Conservation (phyloP, 2,888 invertebrate genomes). For the Tipula confusa region DNA sequence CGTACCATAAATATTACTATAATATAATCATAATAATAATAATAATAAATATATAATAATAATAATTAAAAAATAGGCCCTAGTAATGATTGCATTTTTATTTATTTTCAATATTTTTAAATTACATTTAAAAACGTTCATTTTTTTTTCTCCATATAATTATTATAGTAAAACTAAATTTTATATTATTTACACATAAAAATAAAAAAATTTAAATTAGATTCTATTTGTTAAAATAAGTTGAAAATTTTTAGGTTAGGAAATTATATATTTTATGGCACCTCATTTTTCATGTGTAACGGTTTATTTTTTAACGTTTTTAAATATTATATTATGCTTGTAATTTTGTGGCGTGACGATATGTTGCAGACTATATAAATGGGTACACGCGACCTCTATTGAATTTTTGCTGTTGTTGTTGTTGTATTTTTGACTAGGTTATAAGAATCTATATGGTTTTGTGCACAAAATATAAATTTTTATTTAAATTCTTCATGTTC, state of each 20-base stretch:
- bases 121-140: slow-evolving; percentile 16
- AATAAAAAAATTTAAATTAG: not conserved
- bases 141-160: too few relatives aligned
- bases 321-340: not conserved
- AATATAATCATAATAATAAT: too few relatives aligned
- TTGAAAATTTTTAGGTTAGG: not conserved
- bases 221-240: slow-evolving; percentile 7
- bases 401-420: not conserved
- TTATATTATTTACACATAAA: slow-evolving; percentile 1
- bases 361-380: not conserved
- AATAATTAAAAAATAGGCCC: slow-evolving; percentile 31
- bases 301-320: not conserved
- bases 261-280: slow-evolving; percentile 25
- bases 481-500: too few relatives aligned
- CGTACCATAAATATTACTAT: slow-evolving; percentile 20
- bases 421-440: slow-evolving; percentile 9
- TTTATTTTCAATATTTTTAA: slow-evolving; percentile 21
- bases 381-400: not conserved
- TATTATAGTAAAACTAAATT: not conserved
- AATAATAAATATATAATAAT: slow-evolving; percentile 26
- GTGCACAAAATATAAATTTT: slow-evolving; percentile 15
- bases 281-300: not conserved
- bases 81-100: slow-evolving; percentile 30
- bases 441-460: not conserved
- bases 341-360: not conserved